A percentile compares a stretch with the other conserved stretches of the same genome.
Conservation (phyloP, 2,888 invertebrate genomes). For the Clanis bilineata region DNA sequence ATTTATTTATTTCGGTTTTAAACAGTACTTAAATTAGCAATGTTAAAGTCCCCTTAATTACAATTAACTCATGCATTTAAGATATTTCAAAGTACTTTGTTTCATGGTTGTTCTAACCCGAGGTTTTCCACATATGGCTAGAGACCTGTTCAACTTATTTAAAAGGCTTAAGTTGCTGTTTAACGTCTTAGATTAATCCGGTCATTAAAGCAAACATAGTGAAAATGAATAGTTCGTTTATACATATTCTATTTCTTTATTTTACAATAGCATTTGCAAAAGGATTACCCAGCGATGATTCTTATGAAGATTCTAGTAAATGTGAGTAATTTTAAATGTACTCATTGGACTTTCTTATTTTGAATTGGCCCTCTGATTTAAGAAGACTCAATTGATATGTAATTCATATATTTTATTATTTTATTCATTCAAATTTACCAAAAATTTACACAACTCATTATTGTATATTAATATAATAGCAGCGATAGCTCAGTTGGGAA, state of each 20-base stretch:
- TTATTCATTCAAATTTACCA: too few species aligned
- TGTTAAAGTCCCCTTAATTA: background rate
- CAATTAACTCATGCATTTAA: conserved; percentile 16
- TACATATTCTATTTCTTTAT: conserved; percentile 3
- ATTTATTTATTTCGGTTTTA: too few species aligned
- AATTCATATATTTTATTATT: too few species aligned
- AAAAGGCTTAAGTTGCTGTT: conserved; percentile 55
- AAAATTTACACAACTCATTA: too few species aligned
- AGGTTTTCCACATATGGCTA: conserved; percentile 58
- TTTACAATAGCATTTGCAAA: background rate
- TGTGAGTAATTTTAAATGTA: background rate
- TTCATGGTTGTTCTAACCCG: conserved; percentile 22
- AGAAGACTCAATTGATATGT: too few species aligned
- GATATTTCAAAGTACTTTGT: conserved; percentile 17
- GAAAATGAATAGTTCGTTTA: background rate
- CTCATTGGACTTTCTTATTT: too few species aligned
- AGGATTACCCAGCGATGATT: background rate
- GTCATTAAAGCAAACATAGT: conserved; percentile 18
- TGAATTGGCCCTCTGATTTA: too few species aligned
- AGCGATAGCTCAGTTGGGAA: too few species aligned
- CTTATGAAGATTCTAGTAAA: background rate
- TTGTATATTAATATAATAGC: too few species aligned
- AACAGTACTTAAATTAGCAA: background rate
- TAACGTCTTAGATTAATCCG: conserved; percentile 51
- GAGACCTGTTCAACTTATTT: conserved; percentile 52